A percentile compares a stretch with the other conserved stretches of the same genome.
Evolutionary conservation across 2,113 vertebrate species (phyloP).

Genomic region (Mirounga angustirostris): DNA sequence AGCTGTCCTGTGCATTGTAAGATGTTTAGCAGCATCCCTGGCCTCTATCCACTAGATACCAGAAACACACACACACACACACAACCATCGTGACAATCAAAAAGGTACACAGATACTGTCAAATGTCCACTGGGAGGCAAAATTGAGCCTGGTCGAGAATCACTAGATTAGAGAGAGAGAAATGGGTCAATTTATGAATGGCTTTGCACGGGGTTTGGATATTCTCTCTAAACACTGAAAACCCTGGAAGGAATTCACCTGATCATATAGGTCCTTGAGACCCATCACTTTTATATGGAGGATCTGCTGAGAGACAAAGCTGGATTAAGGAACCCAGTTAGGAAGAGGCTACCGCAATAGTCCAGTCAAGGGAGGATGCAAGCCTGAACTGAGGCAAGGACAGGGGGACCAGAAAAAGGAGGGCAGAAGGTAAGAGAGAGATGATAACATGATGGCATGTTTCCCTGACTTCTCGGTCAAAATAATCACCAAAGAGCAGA

Average conservation of each 20-base stretch:
- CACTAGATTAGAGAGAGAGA: neutral
- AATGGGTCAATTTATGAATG: neutral
- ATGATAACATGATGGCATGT: neutral
- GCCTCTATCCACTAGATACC: neutral
- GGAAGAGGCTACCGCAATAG: neutral
- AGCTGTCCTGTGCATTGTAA: neutral
- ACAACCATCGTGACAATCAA: neutral
- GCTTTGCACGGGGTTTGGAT: neutral
- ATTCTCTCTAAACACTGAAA: neutral
- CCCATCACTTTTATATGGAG: neutral
- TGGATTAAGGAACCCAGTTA: neutral
- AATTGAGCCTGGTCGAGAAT: neutral
- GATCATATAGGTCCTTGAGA: neutral
- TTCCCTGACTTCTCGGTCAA: neutral
- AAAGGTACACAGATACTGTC: neutral
- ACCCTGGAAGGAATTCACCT: neutral
- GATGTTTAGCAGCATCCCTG: neutral
- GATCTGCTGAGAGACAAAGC: neutral
- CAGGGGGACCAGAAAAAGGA: neutral
- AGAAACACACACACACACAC: neutral
- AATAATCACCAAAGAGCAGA: slow-evolving; percentile 73
- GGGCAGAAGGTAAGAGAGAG: neutral
- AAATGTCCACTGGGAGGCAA: neutral
- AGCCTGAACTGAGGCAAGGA: neutral
- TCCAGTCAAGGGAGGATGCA: neutral